These are phyloP conservation scores for Falco columbarius DNA, from an alignment of 2,797 vertebrate genomes.

Conservation along the genomic window DNA sequence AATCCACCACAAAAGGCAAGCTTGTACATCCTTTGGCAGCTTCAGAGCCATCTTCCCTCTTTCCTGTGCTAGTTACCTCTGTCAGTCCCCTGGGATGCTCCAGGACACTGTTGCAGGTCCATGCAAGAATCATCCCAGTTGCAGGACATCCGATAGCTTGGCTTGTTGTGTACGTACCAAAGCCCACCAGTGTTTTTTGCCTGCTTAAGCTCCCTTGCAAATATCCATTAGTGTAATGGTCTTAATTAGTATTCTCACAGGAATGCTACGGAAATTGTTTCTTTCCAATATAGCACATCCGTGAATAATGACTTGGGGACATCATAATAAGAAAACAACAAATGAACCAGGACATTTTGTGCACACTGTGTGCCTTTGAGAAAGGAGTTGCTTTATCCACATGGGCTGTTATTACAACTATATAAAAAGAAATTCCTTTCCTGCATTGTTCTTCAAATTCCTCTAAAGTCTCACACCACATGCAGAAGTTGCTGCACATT, in stretches of 20 bases:
- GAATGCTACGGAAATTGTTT: not conserved
- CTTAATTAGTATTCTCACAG: not conserved
- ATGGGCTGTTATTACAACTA: not conserved
- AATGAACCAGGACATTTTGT: not conserved
- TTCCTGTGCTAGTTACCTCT: not conserved
- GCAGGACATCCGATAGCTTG: not conserved
- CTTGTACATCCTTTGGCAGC: not conserved
- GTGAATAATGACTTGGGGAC: not conserved
- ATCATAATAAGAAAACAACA: not conserved
- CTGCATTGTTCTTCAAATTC: not conserved
- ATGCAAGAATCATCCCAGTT: not conserved
- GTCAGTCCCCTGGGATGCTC: not conserved
- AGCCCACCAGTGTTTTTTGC: not conserved
- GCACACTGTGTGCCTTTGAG: not conserved
- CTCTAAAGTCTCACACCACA: not conserved
- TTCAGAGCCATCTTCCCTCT: not conserved
- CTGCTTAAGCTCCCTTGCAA: not conserved
- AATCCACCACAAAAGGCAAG: not conserved
- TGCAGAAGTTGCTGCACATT: not conserved
- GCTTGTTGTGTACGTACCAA: rapidly evolving
- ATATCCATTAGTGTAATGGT: not conserved
- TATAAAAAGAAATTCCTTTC: not conserved
- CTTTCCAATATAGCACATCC: not conserved
- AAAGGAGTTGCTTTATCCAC: not conserved
- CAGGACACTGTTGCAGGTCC: not conserved